Base-by-base conservation (phyloP, 2,888 invertebrate genomes). In the Dyspetes luteomarginatus region DNA sequence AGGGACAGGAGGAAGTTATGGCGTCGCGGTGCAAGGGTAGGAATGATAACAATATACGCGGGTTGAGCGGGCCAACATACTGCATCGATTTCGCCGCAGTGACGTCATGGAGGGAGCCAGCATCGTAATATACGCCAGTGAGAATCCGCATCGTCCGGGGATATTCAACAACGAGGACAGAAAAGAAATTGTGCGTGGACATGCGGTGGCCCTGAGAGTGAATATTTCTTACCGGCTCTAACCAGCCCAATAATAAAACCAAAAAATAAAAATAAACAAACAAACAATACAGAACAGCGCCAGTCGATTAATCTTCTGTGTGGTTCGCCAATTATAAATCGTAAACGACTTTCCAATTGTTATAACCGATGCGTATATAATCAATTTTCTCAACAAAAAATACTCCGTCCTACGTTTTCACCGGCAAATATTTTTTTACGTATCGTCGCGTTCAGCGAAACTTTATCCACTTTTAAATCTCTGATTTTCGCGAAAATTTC, bases 171-270 rank as follows among this genome's bases (percentile, higher is more conserved):
- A 73, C 77, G 80, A 68, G 76, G 45, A 75, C 43, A 56, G 45
- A 80, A 80, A 45, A 67, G 67, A 65, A 65, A 65, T 79, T 68
- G 45, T 77, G 52, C 81, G 82, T 82, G 83, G 48, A 83, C 85
- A 86, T 86, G 87, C 82, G 83, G 86, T 86, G 84, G 85, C 84
- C 86, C 85, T 85, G 85, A 88, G 86, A 85, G 83, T 82, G 81
- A 82, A 30, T 60, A 64, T 82, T 82, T 71, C 69, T 74, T 72
- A 80, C 81, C 83, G 84, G 85, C 82, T 76, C 64, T 43, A 69
- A 83, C 73, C 78, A 81, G 83, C 82, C 80, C 41, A 58, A 79
- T 36, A 43, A 67, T 52, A 43, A n/a, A 71, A n/a, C 43, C 2
- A 55, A 60, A 15, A 48, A 48, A 69, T 55, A 36, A 24, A 50